Base-by-base conservation (phyloP, 2,797 vertebrate genomes). In the Hybognathus amarus region DNA sequence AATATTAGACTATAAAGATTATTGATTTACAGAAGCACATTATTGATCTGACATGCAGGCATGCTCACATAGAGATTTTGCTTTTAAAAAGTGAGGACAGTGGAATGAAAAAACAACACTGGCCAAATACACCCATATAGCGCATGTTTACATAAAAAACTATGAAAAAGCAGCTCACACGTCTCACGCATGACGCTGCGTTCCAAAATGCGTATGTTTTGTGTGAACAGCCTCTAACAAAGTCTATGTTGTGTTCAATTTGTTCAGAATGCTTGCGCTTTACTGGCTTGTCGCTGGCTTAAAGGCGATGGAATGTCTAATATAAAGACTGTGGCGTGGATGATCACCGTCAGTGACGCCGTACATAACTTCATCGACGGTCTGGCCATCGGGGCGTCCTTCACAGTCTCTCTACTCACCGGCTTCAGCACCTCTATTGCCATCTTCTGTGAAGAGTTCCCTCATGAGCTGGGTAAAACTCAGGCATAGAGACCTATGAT, bases 361-460 rank as follows among this genome's bases (percentile, higher is more conserved):
- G 87, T 99, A 56, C 98, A 99, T 90, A 99, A 99, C 90, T 99
- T 99, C 91, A 99, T 99, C 8, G 98, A 99, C 3, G 98, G 98
- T n/a, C 93, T 99, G 85, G 98, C 97, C 0, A 99, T 99, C 12
- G 98, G 98, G 0, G 97, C 97, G 1, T 99, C 98, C 2, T 99
- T 97, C 88, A 98, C 97, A 0, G 90, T 98, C 77, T 99, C 98
- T 0, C 81, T 97, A 0, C 90, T 98, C 80, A 91, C 97, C 22
- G 98, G 98, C 2, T 96, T 99, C 90, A 99, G 98, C 76, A 99
- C 98, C 2, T 98, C 98, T 56, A 96, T 96, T 15, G 98, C 98
- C 52, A 99, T 99, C 54, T 89, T 99, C 42, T 99, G 98, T 27
- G 98, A 99, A 89, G 98, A 99, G 91, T 99, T 99, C 90, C 98